Base-by-base conservation (phyloP, 1,140 invertebrate species). In the Thaumetopoea pityocampa region DNA sequence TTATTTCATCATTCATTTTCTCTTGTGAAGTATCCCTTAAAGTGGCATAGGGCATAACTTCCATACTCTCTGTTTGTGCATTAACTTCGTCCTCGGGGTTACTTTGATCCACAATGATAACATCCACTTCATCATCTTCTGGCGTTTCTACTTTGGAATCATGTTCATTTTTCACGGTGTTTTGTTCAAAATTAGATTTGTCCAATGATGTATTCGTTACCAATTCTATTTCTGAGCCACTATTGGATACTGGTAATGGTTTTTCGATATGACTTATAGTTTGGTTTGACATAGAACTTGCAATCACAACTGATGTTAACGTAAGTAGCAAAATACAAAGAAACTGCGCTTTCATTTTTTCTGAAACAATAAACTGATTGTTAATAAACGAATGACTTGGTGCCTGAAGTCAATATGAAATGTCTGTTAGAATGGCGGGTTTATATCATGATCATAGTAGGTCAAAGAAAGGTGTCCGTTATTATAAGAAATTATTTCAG, bases 291-390 rank as follows among this genome's bases (percentile, higher is more conserved):
- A 33, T 32, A 30, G 57, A 47, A 30, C 47, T 54, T 14, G 61
- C 59, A 27, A 56, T 20, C 6, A 47, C 53, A 32, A 50, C 14
- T 18, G n/a, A n/a, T n/a, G n/a, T n/a, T n/a, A n/a, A n/a, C n/a
- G n/a, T n/a, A n/a, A n/a, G n/a, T n/a, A n/a, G n/a, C n/a, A n/a
- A n/a, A n/a, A n/a, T n/a, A n/a, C n/a, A n/a, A n/a, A n/a, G n/a
- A n/a, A n/a, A n/a, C n/a, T n/a, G n/a, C 6, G 9, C 49, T 38
- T 71, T 73, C 76, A 80, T 80, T 64, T 68, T 66, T 55, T 58
- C 76, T 80, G 63, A 24, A 72, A 77, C 10, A 48, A 5, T 17
- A 44, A 48, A 19, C 24, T 8, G 7, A 19, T 10, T 41, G 4
- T 40, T 12, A 19, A 26, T 24, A 12, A 6, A 15, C 14, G n/a